These are phyloP conservation scores for Battus philenor DNA, from an alignment of 1,140 invertebrate genomes.

Conservation along the genomic window DNA sequence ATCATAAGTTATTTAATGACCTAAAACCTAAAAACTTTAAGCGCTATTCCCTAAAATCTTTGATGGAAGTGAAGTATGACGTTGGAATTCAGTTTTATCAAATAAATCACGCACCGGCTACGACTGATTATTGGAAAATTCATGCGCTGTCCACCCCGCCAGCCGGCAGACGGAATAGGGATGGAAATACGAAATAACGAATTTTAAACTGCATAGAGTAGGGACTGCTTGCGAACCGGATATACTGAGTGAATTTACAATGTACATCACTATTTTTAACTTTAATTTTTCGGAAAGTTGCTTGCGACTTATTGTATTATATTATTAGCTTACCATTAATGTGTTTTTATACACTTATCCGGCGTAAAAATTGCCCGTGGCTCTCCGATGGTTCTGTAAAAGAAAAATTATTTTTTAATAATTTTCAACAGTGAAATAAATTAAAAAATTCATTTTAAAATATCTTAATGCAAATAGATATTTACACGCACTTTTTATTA, in stretches of 20 bases:
- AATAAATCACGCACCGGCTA: conserved; percentile 16
- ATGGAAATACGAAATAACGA: conserved; percentile 36
- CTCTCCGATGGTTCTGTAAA: conserved; percentile 55
- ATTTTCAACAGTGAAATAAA: not conserved
- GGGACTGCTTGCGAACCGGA: conserved; percentile 25
- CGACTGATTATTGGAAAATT: conserved; percentile 63
- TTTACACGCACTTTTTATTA: no score
- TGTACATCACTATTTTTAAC: conserved; percentile 5
- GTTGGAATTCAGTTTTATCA: no score
- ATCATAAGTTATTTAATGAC: no score
- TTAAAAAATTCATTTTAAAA: no score
- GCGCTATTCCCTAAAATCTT: no score
- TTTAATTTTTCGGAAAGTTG: conserved; percentile 23
- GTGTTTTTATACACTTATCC: conserved; percentile 64
- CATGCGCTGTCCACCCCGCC: conserved; percentile 52
- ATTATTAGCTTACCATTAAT: conserved; percentile 59
- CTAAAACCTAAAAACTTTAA: no score
- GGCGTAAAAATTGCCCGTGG: conserved; percentile 56
- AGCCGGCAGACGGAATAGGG: conserved; percentile 52
- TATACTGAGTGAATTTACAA: conserved; percentile 10
- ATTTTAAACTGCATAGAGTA: conserved; percentile 41
- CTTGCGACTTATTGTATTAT: conserved; percentile 11
- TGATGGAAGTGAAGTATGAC: no score
- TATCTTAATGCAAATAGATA: no score
- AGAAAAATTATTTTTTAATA: conserved; percentile 18